Evolutionary conservation across 1,140 invertebrate species (phyloP).

Genomic region (Bilobella aurantiaca): DNA sequence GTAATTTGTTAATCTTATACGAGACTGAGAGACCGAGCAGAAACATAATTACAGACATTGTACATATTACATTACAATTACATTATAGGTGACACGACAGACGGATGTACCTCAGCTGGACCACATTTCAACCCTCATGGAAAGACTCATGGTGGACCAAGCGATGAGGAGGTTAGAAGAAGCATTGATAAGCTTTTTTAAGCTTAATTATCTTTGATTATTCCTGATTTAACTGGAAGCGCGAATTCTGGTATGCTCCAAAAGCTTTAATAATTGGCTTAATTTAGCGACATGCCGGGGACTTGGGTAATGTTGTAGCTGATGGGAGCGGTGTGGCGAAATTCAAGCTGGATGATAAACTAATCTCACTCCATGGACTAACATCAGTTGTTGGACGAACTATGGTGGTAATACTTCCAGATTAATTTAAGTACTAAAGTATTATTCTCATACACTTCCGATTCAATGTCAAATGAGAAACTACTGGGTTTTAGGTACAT

Average conservation of each 20-base stretch:
- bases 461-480: too few species aligned
- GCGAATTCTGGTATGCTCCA: too few species aligned
- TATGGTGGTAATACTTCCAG: constrained; percentile 58
- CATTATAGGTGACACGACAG: constrained; percentile 88
- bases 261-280: too few species aligned
- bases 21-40: too few species aligned
- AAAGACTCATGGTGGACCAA: constrained; percentile 75
- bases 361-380: constrained; percentile 60
- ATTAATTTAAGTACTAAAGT: too few species aligned
- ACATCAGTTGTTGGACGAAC: constrained; percentile 74
- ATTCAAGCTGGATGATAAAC: constrained; percentile 62
- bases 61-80: too few species aligned
- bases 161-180: constrained; percentile 43
- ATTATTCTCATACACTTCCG: too few species aligned
- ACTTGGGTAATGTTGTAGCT: constrained; percentile 76
- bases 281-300: constrained; percentile 65
- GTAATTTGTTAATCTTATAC: too few species aligned
- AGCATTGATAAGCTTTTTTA: not conserved
- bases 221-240: too few species aligned
- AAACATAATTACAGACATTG: too few species aligned
- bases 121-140: constrained; percentile 86
- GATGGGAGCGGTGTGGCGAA: constrained; percentile 58
- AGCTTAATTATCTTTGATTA: too few species aligned
- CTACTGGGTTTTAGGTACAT: constrained; percentile 52
- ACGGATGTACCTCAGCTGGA: constrained; percentile 84